Base-by-base conservation (phyloP, 2,888 invertebrate species). In the Periphyllus acericola region DNA sequence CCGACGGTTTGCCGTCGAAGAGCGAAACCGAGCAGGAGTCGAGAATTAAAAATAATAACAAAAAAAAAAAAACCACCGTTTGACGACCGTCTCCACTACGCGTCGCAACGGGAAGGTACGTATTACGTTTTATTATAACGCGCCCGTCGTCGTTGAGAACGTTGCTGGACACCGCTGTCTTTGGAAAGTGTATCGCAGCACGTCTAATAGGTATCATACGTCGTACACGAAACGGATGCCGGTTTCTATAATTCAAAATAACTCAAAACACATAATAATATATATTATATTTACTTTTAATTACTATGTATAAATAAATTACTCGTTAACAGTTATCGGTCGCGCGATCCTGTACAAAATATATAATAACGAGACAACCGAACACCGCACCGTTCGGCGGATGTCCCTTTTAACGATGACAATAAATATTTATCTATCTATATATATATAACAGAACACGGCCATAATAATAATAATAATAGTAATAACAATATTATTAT, bases 221-320 rank as follows among this genome's bases (percentile, higher is more conserved):
- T 29, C 17, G 71, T 29, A 71, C 17, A 66, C 25, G 60, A 80
- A 66, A n/a, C n/a, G 66, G 19, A 66, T 19, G 29, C 8, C 36
- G n/a, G 3, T 80, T 80, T 29, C 5, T 36, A 40, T 66, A 36
- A 80, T 66, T 80, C 68, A 80, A n/a, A 80, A 80, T 80, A 40
- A 68, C 80, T 80, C 68, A 80, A 66, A 25, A 36, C 3, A 74
- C 36, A 79, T 79, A 34, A 60, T 36, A 60, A 80, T 36, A 60
- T 36, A 60, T 9, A 34, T n/a, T 79, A 60, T 25, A n/a, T n/a
- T n/a, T 66, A 66, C 66, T 46, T 46, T n/a, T 40, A 40, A 40
- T 8, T 40, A 8, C 9, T 71, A 71, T 32, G 14, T 79, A 79
- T 60, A 55, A 79, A 79, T 79, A 79, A 79, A 79, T n/a, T 60